Conservation (phyloP, 1,140 invertebrate genomes). For the Zaprionus camerounensis region DNA sequence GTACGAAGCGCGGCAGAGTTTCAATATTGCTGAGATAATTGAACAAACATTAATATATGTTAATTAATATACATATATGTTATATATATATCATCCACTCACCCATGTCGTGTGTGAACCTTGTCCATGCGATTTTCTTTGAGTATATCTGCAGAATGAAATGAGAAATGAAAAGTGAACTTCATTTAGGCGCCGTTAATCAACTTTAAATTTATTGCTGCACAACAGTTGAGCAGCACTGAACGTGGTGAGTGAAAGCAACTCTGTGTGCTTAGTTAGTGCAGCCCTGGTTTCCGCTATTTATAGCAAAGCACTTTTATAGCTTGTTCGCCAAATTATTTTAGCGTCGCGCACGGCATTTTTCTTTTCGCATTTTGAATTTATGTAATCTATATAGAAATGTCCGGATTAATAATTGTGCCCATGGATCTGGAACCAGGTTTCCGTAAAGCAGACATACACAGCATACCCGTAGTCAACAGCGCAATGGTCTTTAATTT, state of each 20-base stretch:
- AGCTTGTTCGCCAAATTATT: slow-evolving; percentile 7
- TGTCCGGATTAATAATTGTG: slow-evolving; percentile 70
- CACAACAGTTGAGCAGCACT: slow-evolving; percentile 29
- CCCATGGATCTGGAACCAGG: slow-evolving; percentile 75
- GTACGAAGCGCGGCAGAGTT: slow-evolving; percentile 89
- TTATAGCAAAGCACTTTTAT: slow-evolving; percentile 36
- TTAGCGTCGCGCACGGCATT: background rate
- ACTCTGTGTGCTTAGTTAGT: background rate
- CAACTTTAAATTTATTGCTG: background rate
- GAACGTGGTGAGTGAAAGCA: slow-evolving; percentile 9
- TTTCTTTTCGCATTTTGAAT: background rate
- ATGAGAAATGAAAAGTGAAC: background rate
- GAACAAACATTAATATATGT: slow-evolving; percentile 9
- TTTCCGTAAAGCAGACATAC: slow-evolving; percentile 70
- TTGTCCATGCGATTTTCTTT: slow-evolving; percentile 83
- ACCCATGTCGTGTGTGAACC: slow-evolving; percentile 83
- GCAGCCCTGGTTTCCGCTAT: slow-evolving; percentile 31
- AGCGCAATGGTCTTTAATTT: slow-evolving; percentile 72
- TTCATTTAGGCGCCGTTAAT: slow-evolving; percentile 14
- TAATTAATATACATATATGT: slow-evolving; percentile 5
- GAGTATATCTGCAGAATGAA: slow-evolving; percentile 66
- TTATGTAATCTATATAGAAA: slow-evolving; percentile 24
- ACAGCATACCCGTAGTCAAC: slow-evolving; percentile 63
- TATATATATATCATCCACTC: slow-evolving; percentile 31
- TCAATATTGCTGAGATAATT: slow-evolving; percentile 87